Evolutionary conservation across 2,888 invertebrate genomes (phyloP), one percentile per base, ranked within the genome.

Genomic region (Notocelia uddmanniana): DNA sequence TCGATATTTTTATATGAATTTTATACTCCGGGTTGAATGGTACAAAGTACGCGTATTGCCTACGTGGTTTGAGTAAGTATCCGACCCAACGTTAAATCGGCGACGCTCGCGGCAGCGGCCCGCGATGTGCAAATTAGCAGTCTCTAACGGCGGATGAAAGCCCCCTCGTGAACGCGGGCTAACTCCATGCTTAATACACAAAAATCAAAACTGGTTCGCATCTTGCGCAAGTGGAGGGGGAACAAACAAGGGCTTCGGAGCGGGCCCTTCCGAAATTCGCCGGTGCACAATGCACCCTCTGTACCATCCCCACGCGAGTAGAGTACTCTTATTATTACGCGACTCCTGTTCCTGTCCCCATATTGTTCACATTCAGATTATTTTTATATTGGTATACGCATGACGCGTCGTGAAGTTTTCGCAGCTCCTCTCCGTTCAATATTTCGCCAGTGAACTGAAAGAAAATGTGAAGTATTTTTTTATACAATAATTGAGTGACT

Each of bases 261-360:
- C 88, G 91, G 89, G 86, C 93, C 93, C 93, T 93, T 91, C 93
- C 92, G 87, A 93, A 93, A 87, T 93, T 93, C 87, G 91, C 88
- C 92, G 92, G 90, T 93, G 93, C 92, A 93, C 93, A 92, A 92
- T 93, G 93, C 93, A 93, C 93, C 93, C 93, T 93, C 86, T 90
- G 88, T 89, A 89, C 89, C 92, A 93, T 93, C 93, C 93, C 93
- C 93, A 93, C 93, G 91, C 92, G 85, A 88, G 45, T 60, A 60
- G 60, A 60, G 87, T 87, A 89, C 90, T 91, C 89, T 91, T 93
- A 92, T 93, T 93, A 92, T 92, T 92, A 92, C 92, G 84, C 89
- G 89, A 85, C 89, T 92, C 89, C 89, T 87, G 90, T 86, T 91
- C 85, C 86, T 91, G 89, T 90, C 91, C 92, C 93, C 89, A 92